Conservation (phyloP, 1,140 invertebrate genomes). For the Carposina sasakii region DNA sequence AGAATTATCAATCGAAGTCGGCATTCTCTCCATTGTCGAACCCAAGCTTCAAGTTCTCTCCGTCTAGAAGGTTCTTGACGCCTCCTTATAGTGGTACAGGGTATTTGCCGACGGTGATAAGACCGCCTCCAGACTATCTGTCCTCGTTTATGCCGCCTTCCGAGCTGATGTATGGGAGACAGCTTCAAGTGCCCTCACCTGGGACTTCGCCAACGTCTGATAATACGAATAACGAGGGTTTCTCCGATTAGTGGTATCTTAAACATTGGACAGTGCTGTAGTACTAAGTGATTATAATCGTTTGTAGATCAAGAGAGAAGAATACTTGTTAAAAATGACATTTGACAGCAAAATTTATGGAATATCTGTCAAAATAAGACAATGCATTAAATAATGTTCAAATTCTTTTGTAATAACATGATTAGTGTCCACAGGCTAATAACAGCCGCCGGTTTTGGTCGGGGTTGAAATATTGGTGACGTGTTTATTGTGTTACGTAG, state of each 20-base stretch:
- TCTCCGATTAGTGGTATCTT: slow-evolving; percentile 60
- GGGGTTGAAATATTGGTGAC: too few relatives aligned
- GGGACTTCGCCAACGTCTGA: slow-evolving; percentile 68
- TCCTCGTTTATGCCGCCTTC: slow-evolving; percentile 62
- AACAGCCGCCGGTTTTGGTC: too few relatives aligned
- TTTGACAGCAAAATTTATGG: too few relatives aligned
- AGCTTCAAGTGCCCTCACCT: slow-evolving; percentile 59
- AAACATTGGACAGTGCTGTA: slow-evolving; percentile 50
- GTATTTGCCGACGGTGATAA: slow-evolving; percentile 84
- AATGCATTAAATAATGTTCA: too few relatives aligned
- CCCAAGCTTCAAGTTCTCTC: slow-evolving; percentile 72
- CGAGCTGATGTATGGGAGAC: slow-evolving; percentile 63
- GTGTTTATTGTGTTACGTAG: too few relatives aligned
- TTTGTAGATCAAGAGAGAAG: too few relatives aligned
- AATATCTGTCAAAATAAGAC: too few relatives aligned
- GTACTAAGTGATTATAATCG: too few relatives aligned
- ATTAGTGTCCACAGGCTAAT: too few relatives aligned
- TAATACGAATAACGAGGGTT: slow-evolving; percentile 67
- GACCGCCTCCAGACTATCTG: slow-evolving; percentile 73
- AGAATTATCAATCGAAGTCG: slow-evolving; percentile 71
- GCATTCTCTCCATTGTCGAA: slow-evolving; percentile 83
- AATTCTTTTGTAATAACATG: too few relatives aligned
- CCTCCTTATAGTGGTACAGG: slow-evolving; percentile 86
- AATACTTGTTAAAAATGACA: too few relatives aligned
- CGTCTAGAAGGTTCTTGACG: slow-evolving; percentile 79